Conservation (phyloP, 2,888 invertebrate species). For the Hoplodrina blanda region DNA sequence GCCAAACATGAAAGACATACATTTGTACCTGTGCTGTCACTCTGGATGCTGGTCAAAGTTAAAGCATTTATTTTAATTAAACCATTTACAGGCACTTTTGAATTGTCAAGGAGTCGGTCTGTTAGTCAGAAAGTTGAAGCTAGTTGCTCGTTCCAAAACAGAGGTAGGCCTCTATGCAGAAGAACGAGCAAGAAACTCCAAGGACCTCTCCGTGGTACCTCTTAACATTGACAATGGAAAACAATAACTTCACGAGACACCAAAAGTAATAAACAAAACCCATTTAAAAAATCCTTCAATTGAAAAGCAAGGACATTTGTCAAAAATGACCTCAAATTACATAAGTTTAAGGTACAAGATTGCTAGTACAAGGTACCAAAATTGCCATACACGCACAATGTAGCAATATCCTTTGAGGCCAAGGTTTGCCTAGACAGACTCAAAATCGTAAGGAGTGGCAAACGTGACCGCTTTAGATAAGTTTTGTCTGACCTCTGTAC, state of each 20-base stretch:
- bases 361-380: constrained; percentile 17
- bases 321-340: constrained; percentile 8
- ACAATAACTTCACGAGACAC: neutral
- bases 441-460: constrained; percentile 46
- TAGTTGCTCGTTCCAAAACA: too few relatives aligned
- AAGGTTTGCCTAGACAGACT: constrained; percentile 46
- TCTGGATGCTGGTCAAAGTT: too few relatives aligned
- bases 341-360: neutral
- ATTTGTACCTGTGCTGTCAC: too few relatives aligned
- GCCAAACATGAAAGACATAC: too few relatives aligned
- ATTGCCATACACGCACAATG: constrained; percentile 47
- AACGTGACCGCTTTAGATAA: constrained; percentile 59
- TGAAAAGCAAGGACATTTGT: neutral
- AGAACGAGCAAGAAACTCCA: too few relatives aligned
- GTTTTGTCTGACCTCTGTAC: constrained; percentile 49
- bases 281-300: neutral
- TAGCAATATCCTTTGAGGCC: constrained; percentile 61
- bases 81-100: too few relatives aligned
- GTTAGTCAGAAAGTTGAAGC: too few relatives aligned
- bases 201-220: too few relatives aligned
- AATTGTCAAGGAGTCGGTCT: too few relatives aligned
- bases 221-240: neutral
- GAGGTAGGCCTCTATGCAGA: too few relatives aligned
- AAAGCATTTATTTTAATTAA: too few relatives aligned
- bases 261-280: too few relatives aligned